A percentile compares a stretch with the other conserved stretches of the same genome.
These are phyloP conservation scores for Eudemis profundana DNA, from an alignment of 2,888 invertebrate species.

Conservation along the genomic window DNA sequence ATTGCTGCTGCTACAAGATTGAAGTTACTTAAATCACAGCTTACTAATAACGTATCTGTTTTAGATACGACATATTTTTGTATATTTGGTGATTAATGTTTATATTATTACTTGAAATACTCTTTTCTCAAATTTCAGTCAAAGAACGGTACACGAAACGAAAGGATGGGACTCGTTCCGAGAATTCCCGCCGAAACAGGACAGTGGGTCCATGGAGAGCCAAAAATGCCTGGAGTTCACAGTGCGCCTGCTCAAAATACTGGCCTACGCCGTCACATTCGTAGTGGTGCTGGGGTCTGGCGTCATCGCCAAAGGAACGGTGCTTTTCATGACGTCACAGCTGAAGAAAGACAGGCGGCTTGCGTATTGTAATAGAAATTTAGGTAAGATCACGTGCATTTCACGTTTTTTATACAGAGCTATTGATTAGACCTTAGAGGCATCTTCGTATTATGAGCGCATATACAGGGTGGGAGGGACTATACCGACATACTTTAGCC, in stretches of 20 bases:
- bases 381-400: constrained; percentile 86
- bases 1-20: no score
- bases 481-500: no score
- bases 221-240: constrained; percentile 94
- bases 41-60: no score
- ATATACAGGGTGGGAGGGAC: no score
- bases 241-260: constrained; percentile 92
- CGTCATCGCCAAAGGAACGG: constrained; percentile 94
- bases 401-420: no score
- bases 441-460: no score
- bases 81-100: no score
- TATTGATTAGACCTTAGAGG: no score
- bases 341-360: constrained; percentile 90
- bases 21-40: no score
- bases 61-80: no score
- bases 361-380: constrained; percentile 93
- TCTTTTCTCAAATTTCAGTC: constrained; percentile 82
- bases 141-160: constrained; percentile 93
- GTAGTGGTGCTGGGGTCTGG: constrained; percentile 93
- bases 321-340: constrained; percentile 97
- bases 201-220: constrained; percentile 95
- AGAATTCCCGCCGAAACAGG: constrained; percentile 94
- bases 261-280: constrained; percentile 94
- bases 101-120: background rate
- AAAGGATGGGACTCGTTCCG: constrained; percentile 99